Base-by-base conservation (phyloP, 2,888 invertebrate genomes). In the Drosophila greeni region DNA sequence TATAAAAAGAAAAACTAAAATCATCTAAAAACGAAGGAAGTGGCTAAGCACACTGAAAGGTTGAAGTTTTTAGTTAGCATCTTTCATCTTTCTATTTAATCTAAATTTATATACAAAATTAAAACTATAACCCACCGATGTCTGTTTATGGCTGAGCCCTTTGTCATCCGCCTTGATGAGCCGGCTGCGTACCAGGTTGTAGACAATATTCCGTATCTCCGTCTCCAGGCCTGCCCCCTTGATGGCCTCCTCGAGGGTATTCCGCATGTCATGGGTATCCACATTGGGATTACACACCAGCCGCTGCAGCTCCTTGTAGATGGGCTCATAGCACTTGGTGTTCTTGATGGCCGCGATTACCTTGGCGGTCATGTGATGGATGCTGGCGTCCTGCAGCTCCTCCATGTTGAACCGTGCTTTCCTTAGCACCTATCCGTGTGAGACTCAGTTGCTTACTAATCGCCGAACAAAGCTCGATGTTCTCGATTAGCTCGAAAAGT, bases 201-300 rank as follows among this genome's bases (percentile, higher is more conserved):
- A 96, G 49, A 96, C 93, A 64, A 95, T 94, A 85, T 96, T 96
- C 75, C 95, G 91, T 64, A 96, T 91, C 87, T 95, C 94, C 5
- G 94, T 94, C 85, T 96, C 95, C 78, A 96, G 90, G 5, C 95
- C 95, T 67, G 93, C 93, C 67, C 92, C 92, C 87, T 93, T 94
- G 89, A 96, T 92, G 26, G 94, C 93, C 75, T 92, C 92, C 73
- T 94, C 91, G 66, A 96, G 89, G 0, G 94, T 93, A 73, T 92
- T 92, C 86, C 94, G 93, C 86, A 96, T 95, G 86, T 95, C 93
- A 72, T 93, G 92, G 77, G 93, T 92, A 81, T 92, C 93, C 33
- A 96, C 95, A 76, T 90, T 91, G 43, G 95, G 92, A 37, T 93
- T 93, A 49, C 95, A 94, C 51, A 94, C 95, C 72, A 95, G 90